Conservation (phyloP, 2,888 invertebrate genomes). For the Cinara cedri region DNA sequence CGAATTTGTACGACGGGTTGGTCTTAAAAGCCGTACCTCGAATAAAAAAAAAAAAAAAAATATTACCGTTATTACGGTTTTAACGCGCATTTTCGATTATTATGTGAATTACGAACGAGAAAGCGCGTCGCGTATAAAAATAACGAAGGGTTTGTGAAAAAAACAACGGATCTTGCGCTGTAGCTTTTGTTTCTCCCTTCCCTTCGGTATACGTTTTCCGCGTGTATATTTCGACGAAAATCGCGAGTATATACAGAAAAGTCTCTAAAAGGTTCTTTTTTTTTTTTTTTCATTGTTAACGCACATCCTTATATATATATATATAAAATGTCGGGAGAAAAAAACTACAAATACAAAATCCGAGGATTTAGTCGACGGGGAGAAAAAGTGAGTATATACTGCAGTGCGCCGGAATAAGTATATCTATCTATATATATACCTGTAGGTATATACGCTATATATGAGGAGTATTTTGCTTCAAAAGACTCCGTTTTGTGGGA, state of each 20-base stretch:
- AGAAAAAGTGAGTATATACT: slow-evolving; percentile 1
- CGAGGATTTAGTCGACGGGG: slow-evolving; percentile 17
- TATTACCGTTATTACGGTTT: too few species aligned
- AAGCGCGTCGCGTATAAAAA: too few species aligned
- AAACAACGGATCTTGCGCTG: not conserved
- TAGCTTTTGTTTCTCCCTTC: not conserved
- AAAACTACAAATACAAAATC: slow-evolving; percentile 32
- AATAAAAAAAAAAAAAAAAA: too few species aligned
- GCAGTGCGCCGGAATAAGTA: not conserved
- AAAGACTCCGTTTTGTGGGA: too few species aligned
- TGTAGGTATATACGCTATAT: not conserved
- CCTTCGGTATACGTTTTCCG: not conserved
- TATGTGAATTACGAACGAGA: too few species aligned
- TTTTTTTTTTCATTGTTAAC: slow-evolving; percentile 9
- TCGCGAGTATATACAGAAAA: slow-evolving; percentile 6
- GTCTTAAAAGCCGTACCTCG: too few species aligned
- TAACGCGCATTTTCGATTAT: too few species aligned
- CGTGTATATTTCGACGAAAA: slow-evolving; percentile 16
- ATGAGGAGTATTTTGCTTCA: too few species aligned
- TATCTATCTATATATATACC: not conserved
- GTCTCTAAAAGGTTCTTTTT: slow-evolving; percentile 42
- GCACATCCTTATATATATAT: not conserved
- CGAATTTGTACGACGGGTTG: too few species aligned
- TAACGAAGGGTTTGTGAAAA: not conserved
- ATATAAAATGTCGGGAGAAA: slow-evolving; percentile 7